Conservation (phyloP, 2,888 invertebrate species). For the Rhopalosiphum nymphaeae region DNA sequence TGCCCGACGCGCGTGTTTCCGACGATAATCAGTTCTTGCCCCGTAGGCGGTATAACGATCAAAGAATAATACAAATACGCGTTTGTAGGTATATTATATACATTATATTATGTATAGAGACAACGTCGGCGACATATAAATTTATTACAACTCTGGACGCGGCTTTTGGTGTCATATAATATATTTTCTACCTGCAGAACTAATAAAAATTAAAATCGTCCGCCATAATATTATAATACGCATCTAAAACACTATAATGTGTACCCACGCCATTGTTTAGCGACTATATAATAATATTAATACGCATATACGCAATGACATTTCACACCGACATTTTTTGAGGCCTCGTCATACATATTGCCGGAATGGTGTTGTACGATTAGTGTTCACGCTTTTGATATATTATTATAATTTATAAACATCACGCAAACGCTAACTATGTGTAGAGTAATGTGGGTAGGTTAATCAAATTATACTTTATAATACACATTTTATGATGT, state of each 20-base stretch:
- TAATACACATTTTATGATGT: not conserved
- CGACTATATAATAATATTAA: not conserved
- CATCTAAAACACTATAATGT: not conserved
- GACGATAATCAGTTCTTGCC: slow-evolving; percentile 30
- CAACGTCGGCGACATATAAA: slow-evolving; percentile 9
- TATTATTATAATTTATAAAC: not conserved
- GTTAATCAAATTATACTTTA: not conserved
- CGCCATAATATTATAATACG: not conserved
- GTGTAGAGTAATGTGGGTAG: not conserved
- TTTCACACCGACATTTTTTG: slow-evolving; percentile 5
- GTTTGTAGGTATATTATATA: not conserved
- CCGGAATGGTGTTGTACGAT: not conserved
- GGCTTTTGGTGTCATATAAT: slow-evolving; percentile 11
- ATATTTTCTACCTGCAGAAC: not conserved
- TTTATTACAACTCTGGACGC: not conserved
- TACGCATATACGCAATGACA: not conserved
- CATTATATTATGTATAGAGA: not conserved
- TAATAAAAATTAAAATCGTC: slow-evolving; percentile 10
- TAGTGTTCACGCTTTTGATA: not conserved
- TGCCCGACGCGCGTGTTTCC: slow-evolving; percentile 20
- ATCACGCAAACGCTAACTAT: not conserved
- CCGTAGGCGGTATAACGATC: slow-evolving; percentile 32
- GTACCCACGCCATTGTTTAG: not conserved
- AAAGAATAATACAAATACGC: slow-evolving; percentile 12
- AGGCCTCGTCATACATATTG: not conserved